Evolutionary conservation across 2,888 invertebrate species (phyloP).

Genomic region (Rhagonycha lutea): DNA sequence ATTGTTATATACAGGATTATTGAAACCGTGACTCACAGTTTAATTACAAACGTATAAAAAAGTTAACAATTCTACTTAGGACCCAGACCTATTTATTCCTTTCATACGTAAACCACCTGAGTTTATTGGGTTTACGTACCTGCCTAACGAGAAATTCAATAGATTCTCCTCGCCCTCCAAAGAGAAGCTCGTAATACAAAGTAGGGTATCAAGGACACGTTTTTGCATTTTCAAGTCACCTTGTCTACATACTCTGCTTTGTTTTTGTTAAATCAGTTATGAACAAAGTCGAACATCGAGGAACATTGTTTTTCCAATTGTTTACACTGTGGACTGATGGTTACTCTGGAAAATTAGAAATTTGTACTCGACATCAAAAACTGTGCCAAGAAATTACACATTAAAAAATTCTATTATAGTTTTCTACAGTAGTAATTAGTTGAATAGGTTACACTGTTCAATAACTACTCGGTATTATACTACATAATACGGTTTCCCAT

Average conservation of each 20-base stretch:
- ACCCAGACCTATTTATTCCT: not conserved
- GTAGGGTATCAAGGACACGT: not conserved
- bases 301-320: not conserved
- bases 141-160: not conserved
- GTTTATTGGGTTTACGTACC: not conserved
- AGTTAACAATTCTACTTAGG: not conserved
- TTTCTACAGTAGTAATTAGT: too few species aligned
- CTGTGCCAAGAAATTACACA: too few species aligned
- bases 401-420: too few species aligned
- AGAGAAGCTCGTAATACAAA: not conserved
- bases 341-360: too few species aligned
- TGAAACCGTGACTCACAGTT: not conserved
- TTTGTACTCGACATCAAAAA: too few species aligned
- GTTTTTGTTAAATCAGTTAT: not conserved
- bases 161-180: not conserved
- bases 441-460: too few species aligned
- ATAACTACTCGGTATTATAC: too few species aligned
- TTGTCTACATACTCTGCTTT: not conserved
- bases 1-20: not conserved
- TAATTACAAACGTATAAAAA: not conserved
- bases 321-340: not conserved
- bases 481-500: too few species aligned
- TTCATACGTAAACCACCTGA: not conserved
- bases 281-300: not conserved
- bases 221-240: not conserved